These are phyloP conservation scores for Anarhynchus alexandrinus DNA, from an alignment of 2,113 vertebrate species.

Conservation along the genomic window DNA sequence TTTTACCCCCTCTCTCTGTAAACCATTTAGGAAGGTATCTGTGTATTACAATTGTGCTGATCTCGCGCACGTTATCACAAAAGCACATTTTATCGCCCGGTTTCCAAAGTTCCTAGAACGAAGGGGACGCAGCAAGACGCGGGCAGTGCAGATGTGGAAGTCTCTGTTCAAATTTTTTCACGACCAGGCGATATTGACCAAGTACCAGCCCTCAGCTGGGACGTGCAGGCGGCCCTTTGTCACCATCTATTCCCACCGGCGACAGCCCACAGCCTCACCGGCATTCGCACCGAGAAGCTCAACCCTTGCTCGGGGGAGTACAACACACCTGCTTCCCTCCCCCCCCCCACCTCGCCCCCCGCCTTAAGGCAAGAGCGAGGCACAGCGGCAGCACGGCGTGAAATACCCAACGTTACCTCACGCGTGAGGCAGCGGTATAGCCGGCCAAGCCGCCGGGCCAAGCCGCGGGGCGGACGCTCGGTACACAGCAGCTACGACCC, in stretches of 20 bases:
- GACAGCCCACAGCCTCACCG: background rate
- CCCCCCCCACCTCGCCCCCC: no score
- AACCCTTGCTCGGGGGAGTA: fast-evolving
- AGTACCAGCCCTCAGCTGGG: fast-evolving
- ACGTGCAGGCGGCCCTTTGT: fast-evolving
- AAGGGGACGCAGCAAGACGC: fast-evolving
- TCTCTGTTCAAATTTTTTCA: no score
- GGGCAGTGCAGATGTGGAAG: no score
- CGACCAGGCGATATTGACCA: fast-evolving
- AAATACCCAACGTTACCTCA: fast-evolving
- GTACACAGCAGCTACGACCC: no score
- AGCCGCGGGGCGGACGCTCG: no score
- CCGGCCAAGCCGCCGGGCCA: background rate
- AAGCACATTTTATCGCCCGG: fast-evolving
- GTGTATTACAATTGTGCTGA: fast-evolving
- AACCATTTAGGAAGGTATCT: background rate
- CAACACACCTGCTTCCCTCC: fast-evolving
- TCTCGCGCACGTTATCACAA: fast-evolving
- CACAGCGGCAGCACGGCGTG: fast-evolving
- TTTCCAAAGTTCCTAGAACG: background rate
- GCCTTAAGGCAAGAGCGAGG: background rate
- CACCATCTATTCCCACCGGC: no score
- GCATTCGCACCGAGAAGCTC: fast-evolving
- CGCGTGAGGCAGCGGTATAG: fast-evolving
- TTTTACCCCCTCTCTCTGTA: background rate